Percentiles rank a stretch among this genome's conserved stretches.
These are phyloP conservation scores for Tetragonisca angustula DNA, from an alignment of 2,888 invertebrate genomes.

Conservation along the genomic window DNA sequence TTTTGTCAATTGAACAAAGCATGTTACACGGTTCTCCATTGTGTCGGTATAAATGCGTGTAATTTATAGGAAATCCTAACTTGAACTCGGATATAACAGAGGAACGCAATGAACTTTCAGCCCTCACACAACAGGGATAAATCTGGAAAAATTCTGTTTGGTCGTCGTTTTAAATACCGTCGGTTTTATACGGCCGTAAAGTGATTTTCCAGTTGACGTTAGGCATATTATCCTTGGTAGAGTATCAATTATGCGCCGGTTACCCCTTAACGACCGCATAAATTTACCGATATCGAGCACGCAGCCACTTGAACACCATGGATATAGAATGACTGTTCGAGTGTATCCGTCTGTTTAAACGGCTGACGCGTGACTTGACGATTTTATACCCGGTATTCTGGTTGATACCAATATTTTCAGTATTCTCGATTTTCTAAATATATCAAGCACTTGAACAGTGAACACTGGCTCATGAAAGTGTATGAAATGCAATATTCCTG, in stretches of 20 bases:
- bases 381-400: neutral
- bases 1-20: no score
- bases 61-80: no score
- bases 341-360: constrained; percentile 15
- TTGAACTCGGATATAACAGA: neutral
- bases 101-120: neutral
- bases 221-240: constrained; percentile 16
- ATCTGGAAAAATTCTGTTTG: neutral
- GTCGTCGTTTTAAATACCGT: neutral
- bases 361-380: neutral
- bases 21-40: no score
- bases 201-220: constrained; percentile 37
- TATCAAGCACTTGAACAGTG: neutral
- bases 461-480: neutral
- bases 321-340: constrained; percentile 42
- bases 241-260: constrained; percentile 53
- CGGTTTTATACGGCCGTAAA: constrained; percentile 11
- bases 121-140: neutral
- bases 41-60: no score
- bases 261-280: constrained; percentile 51
- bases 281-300: constrained; percentile 47
- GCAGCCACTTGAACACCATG: constrained; percentile 40
- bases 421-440: neutral
- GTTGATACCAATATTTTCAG: neutral
- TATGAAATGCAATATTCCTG: neutral